Evolutionary conservation across 2,797 vertebrate species (phyloP).

Genomic region (Parauchenoglanis ngamensis): DNA sequence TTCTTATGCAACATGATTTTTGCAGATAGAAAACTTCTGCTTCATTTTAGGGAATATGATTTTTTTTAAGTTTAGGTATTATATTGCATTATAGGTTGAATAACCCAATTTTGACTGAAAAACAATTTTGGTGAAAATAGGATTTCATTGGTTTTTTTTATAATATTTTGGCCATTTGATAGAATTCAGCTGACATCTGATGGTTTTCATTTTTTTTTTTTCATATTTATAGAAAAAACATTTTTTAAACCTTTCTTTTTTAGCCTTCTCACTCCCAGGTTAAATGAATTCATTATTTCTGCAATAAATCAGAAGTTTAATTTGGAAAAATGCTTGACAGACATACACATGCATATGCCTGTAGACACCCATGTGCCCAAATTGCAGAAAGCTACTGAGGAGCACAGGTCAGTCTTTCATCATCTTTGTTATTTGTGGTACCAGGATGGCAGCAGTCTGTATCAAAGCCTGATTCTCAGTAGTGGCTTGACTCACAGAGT

Average conservation of each 20-base stretch:
- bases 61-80: neutral
- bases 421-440: slow-evolving; percentile 69
- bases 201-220: neutral
- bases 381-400: slow-evolving; percentile 66
- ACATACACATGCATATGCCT: neutral
- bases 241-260: neutral
- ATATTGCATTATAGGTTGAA: neutral
- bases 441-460: slow-evolving; percentile 58
- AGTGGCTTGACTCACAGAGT: slow-evolving; percentile 2
- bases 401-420: slow-evolving; percentile 78
- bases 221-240: neutral
- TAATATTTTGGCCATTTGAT: neutral
- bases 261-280: neutral
- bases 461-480: slow-evolving; percentile 68
- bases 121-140: neutral
- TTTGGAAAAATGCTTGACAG: neutral
- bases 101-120: neutral
- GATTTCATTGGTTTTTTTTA: neutral
- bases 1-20: neutral
- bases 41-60: neutral
- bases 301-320: neutral
- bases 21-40: neutral
- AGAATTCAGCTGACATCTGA: neutral
- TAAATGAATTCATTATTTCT: neutral
- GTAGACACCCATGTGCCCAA: slow-evolving; percentile 45